Conservation (phyloP, 2,888 invertebrate species). For the Thereva unica region DNA sequence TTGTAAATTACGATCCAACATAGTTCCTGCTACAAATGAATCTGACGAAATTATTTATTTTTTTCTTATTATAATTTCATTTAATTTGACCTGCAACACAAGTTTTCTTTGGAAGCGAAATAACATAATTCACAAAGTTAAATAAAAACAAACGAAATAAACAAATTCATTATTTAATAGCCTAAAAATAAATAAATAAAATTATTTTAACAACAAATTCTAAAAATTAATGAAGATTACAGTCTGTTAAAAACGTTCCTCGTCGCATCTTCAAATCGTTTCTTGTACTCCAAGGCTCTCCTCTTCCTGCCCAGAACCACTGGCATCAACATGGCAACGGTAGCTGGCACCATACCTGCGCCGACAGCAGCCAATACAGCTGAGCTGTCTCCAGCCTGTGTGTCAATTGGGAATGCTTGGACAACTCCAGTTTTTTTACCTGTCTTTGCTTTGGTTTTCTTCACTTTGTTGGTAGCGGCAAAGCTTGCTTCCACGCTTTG, state of each 20-base stretch:
- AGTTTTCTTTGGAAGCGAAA: too few relatives aligned
- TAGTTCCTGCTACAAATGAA: too few relatives aligned
- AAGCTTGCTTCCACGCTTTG: constrained; percentile 67
- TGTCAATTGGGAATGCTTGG: constrained; percentile 39
- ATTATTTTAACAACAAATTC: constrained; percentile 21
- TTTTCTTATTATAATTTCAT: too few relatives aligned
- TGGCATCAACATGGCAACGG: constrained; percentile 79
- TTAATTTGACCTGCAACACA: too few relatives aligned
- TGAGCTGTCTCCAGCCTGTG: constrained; percentile 41
- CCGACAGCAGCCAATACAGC: constrained; percentile 58
- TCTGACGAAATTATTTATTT: too few relatives aligned
- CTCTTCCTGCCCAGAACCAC: constrained; percentile 68
- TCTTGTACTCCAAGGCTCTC: constrained; percentile 4
- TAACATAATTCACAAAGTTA: too few relatives aligned
- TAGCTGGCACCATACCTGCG: constrained; percentile 79
- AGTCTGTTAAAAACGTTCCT: not conserved
- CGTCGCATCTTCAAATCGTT: not conserved
- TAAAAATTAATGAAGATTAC: not conserved
- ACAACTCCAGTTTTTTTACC: constrained; percentile 31
- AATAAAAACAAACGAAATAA: too few relatives aligned
- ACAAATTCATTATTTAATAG: not conserved
- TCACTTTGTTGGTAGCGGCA: constrained; percentile 45
- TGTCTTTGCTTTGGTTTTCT: constrained; percentile 11
- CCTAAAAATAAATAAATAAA: constrained; percentile 26
- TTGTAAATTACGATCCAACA: too few relatives aligned